Conservation (phyloP, 2,797 vertebrate genomes). For the Eupleurogrammus muticus region DNA sequence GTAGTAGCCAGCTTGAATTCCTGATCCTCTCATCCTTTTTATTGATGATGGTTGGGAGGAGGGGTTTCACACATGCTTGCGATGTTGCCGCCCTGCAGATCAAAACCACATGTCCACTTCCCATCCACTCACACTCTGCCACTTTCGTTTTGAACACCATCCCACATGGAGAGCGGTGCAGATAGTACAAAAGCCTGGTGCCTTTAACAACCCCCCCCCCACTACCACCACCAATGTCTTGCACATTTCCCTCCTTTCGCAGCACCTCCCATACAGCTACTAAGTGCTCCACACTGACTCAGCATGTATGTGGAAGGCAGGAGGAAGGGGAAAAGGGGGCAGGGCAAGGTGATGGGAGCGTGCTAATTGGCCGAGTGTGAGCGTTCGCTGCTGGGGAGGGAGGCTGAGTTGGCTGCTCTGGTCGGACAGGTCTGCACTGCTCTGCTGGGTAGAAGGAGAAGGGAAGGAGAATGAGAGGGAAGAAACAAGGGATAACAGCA, state of each 20-base stretch:
- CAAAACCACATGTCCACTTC: constrained; percentile 25
- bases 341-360: constrained; percentile 27
- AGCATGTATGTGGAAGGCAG: constrained; percentile 69
- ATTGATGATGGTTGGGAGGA: constrained; percentile 23
- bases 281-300: constrained; percentile 68
- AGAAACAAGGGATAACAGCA: constrained; percentile 30
- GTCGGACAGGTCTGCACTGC: constrained; percentile 58
- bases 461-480: constrained; percentile 30
- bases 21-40: background rate
- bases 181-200: constrained; percentile 8
- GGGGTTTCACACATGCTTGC: constrained; percentile 37
- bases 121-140: constrained; percentile 34
- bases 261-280: constrained; percentile 26
- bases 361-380: constrained; percentile 58
- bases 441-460: constrained; percentile 30
- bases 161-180: constrained; percentile 7
- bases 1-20: background rate
- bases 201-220: constrained; percentile 33
- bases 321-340: constrained; percentile 42
- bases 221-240: background rate
- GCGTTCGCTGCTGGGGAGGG: constrained; percentile 23
- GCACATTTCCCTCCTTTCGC: constrained; percentile 19
- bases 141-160: constrained; percentile 21
- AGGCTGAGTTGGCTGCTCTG: constrained; percentile 20
- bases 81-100: constrained; percentile 20